These are phyloP conservation scores for Paradoxurus hermaphroditus DNA, from an alignment of 2,113 vertebrate species.

Conservation along the genomic window DNA sequence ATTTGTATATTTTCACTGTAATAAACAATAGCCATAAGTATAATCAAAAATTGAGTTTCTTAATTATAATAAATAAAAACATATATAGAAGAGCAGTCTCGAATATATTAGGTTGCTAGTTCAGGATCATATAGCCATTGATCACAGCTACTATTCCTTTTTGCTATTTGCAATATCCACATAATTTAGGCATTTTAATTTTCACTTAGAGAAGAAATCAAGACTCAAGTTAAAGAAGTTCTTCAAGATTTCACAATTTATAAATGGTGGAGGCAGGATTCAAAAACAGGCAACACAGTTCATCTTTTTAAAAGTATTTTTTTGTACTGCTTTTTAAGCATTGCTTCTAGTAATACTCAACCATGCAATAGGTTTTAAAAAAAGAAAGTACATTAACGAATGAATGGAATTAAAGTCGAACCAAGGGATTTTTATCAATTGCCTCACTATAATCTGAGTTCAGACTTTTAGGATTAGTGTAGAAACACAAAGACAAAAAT, in stretches of 20 bases:
- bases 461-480: background rate
- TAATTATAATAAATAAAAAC: background rate
- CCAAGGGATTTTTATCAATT: background rate
- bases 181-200: background rate
- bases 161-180: background rate
- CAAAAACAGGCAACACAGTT: background rate
- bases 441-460: background rate
- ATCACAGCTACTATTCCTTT: background rate
- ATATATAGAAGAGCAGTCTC: background rate
- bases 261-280: background rate
- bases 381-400: background rate
- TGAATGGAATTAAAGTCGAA: conserved; percentile 2
- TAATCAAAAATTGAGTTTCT: background rate
- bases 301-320: background rate
- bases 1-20: background rate
- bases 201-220: background rate
- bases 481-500: background rate
- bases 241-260: background rate
- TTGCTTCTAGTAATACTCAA: background rate
- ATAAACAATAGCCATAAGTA: background rate
- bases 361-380: background rate
- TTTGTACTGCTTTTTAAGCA: background rate
- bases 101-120: background rate
- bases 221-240: background rate
- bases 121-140: background rate